Percentiles rank a stretch among this genome's conserved stretches.
These are phyloP conservation scores for Thaumatotibia leucotreta DNA, from an alignment of 1,140 invertebrate species.

Conservation along the genomic window DNA sequence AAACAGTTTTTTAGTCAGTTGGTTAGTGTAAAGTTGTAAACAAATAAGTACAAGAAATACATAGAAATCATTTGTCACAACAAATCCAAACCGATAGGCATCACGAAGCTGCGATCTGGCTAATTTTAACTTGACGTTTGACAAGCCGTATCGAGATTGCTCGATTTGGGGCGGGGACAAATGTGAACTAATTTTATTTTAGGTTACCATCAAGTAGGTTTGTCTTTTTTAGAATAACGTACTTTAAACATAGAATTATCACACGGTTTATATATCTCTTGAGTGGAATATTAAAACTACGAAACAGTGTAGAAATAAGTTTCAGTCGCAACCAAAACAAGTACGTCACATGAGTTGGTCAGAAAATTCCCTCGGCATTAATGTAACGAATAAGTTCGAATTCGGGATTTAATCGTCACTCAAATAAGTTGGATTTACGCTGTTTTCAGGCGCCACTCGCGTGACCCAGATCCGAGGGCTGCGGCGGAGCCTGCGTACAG, in stretches of 20 bases:
- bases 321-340: no score
- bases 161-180: constrained; percentile 2
- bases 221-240: not conserved
- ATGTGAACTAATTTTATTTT: not conserved
- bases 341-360: constrained; percentile 18
- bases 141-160: constrained; percentile 23
- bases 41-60: not conserved
- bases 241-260: no score
- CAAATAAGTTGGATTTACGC: not conserved
- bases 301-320: no score
- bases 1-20: not conserved
- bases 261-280: no score
- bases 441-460: constrained; percentile 24
- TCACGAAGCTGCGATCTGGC: constrained; percentile 8
- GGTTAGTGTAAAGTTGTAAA: not conserved
- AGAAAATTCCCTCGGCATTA: constrained; percentile 42
- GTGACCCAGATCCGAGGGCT: constrained; percentile 33
- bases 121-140: constrained; percentile 30
- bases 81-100: not conserved
- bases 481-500: constrained; percentile 32
- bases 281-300: no score
- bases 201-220: not conserved
- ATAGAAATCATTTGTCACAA: not conserved
- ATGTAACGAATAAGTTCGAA: constrained; percentile 22
- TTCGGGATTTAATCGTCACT: not conserved